Conservation (phyloP, 2,888 invertebrate genomes). For the Allophyes oxyacanthae region DNA sequence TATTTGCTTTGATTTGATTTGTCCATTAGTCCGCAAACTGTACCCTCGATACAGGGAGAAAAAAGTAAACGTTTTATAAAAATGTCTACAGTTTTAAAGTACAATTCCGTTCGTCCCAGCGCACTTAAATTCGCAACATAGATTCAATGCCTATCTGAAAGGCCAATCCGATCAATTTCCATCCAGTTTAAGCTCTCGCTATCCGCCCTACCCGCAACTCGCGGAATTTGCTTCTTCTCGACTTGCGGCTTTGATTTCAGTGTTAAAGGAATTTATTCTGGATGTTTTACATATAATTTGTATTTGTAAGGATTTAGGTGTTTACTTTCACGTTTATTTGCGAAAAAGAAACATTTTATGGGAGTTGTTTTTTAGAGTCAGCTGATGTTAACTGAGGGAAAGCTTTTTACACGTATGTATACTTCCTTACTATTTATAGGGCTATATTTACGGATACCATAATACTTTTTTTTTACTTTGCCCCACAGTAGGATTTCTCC, state of each 20-base stretch:
- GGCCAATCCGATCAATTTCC: slow-evolving; percentile 29
- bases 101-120: not conserved
- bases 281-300: slow-evolving; percentile 20
- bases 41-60: too few species aligned
- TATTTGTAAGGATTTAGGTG: not conserved
- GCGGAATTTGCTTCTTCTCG: slow-evolving; percentile 8
- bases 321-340: not conserved
- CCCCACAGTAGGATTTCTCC: too few species aligned
- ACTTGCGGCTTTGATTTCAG: slow-evolving; percentile 37
- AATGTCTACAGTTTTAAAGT: slow-evolving; percentile 1
- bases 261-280: slow-evolving; percentile 24
- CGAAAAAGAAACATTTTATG: not conserved
- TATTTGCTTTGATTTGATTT: too few species aligned
- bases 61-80: too few species aligned
- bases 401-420: too few species aligned
- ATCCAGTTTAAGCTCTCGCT: slow-evolving; percentile 15
- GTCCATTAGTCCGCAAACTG: too few species aligned
- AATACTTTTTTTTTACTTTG: too few species aligned
- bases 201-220: not conserved
- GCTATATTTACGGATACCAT: too few species aligned
- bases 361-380: too few species aligned
- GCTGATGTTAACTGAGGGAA: too few species aligned
- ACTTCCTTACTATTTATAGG: too few species aligned
- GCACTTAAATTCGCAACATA: slow-evolving; percentile 8
- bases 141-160: slow-evolving; percentile 31